Evolutionary conservation across 2,888 invertebrate genomes (phyloP).

Genomic region (Gryllus longicercus): DNA sequence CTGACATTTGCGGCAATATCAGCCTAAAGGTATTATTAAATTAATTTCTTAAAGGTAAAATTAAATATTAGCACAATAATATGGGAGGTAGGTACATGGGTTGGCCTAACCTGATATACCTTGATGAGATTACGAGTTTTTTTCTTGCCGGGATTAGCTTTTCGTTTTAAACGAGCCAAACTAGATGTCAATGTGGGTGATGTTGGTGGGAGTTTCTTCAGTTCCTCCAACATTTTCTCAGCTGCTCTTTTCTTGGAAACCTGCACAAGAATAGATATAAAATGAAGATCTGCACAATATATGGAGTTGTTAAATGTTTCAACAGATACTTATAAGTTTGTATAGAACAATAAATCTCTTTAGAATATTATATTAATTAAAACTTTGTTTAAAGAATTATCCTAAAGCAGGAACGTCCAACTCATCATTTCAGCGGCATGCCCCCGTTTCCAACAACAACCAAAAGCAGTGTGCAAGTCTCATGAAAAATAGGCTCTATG

Average conservation of each 20-base stretch:
- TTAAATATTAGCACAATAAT: too few species aligned
- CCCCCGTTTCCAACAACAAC: too few species aligned
- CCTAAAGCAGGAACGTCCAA: too few species aligned
- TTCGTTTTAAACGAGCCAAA: slow-evolving; percentile 55
- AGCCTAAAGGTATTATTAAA: slow-evolving; percentile 28
- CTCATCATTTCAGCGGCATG: too few species aligned
- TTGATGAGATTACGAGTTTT: slow-evolving; percentile 86
- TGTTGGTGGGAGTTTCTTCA: slow-evolving; percentile 75
- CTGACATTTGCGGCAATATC: not conserved
- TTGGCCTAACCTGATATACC: slow-evolving; percentile 52
- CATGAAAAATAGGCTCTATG: too few species aligned
- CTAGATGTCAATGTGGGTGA: slow-evolving; percentile 50
- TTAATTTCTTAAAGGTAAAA: not conserved
- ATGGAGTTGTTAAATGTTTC: too few species aligned
- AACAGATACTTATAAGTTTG: too few species aligned
- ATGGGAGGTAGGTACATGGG: not conserved
- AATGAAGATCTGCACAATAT: too few species aligned
- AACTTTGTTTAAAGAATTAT: too few species aligned
- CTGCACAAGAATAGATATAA: slow-evolving; percentile 40
- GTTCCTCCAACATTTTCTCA: slow-evolving; percentile 85
- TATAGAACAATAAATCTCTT: too few species aligned
- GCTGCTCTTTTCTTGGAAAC: slow-evolving; percentile 88
- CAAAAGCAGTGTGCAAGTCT: too few species aligned
- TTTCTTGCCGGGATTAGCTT: slow-evolving; percentile 68
- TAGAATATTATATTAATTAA: too few species aligned